Evolutionary conservation across 1,140 invertebrate genomes (phyloP).

Genomic region (Calliphora vicina): DNA sequence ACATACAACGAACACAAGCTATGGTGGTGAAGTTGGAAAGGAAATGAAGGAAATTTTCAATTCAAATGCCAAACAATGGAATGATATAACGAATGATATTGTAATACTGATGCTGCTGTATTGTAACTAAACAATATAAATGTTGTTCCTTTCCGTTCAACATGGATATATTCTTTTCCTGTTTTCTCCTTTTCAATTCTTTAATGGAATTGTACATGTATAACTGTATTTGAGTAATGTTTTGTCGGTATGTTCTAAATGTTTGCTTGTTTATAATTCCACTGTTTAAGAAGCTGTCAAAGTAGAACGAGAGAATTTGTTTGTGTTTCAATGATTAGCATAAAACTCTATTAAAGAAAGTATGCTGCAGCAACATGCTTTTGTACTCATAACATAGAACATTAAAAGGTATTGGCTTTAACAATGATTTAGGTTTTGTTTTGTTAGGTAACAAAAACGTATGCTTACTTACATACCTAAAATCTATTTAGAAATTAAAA

Average conservation of each 20-base stretch:
- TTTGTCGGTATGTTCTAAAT: background rate
- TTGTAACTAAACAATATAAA: background rate
- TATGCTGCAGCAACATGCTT: background rate
- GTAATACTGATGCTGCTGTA: too few relatives aligned
- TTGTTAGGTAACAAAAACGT: background rate
- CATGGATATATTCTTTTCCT: background rate
- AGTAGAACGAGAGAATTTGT: constrained; percentile 2
- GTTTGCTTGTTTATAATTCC: background rate
- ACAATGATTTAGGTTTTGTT: background rate
- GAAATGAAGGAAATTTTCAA: background rate
- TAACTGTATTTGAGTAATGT: background rate
- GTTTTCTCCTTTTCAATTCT: background rate
- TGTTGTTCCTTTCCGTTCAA: background rate
- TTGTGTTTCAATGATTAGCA: constrained; percentile 6
- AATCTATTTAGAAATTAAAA: background rate
- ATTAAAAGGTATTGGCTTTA: background rate
- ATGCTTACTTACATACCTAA: background rate
- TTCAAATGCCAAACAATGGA: background rate
- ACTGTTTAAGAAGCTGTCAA: background rate
- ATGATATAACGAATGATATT: background rate
- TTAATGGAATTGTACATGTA: background rate
- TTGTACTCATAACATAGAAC: background rate
- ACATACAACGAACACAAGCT: background rate
- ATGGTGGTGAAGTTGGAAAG: background rate
- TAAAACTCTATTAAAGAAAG: constrained; percentile 4